phyloP scores from a whole-genome alignment of 2,888 invertebrate genomes.

The Crossocerus cetratus region DNA sequence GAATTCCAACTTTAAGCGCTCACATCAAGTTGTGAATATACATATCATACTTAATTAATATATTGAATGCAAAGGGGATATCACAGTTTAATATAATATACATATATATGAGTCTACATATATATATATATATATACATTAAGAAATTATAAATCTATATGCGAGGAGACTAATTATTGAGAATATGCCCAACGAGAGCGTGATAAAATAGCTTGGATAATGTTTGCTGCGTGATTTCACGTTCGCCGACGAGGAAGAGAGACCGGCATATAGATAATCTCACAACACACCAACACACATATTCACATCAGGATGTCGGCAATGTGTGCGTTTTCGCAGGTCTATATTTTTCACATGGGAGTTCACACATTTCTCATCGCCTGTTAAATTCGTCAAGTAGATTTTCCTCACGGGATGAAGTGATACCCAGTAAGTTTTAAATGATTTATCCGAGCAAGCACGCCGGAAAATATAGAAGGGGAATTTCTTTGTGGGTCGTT shows the following conservation, averaged over 20 bases:
- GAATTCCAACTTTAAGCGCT: constrained; percentile 73
- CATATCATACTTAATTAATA: constrained; percentile 76
- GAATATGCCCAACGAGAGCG: constrained; percentile 43
- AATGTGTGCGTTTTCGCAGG: no score
- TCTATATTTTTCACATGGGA: no score
- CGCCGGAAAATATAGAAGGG: constrained; percentile 28
- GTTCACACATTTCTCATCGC: no score
- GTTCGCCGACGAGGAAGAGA: constrained; percentile 1
- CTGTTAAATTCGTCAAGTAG: no score
- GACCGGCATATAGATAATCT: no score
- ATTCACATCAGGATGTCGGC: no score
- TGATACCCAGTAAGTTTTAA: no score
- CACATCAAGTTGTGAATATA: constrained; percentile 77
- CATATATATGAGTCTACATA: constrained; percentile 63
- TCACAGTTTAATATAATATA: constrained; percentile 73
- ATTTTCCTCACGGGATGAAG: no score
- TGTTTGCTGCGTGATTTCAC: constrained; percentile 9
- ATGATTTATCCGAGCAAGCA: constrained; percentile 36
- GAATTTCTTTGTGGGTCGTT: constrained; percentile 36
- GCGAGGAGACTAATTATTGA: constrained; percentile 46
- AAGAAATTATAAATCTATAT: constrained; percentile 51
- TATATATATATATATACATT: constrained; percentile 52
- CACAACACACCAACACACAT: no score
- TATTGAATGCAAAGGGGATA: constrained; percentile 72
- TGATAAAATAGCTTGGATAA: constrained; percentile 33